Base-by-base conservation (phyloP, 2,888 invertebrate genomes). In the Drosophila nr. medialis region DNA sequence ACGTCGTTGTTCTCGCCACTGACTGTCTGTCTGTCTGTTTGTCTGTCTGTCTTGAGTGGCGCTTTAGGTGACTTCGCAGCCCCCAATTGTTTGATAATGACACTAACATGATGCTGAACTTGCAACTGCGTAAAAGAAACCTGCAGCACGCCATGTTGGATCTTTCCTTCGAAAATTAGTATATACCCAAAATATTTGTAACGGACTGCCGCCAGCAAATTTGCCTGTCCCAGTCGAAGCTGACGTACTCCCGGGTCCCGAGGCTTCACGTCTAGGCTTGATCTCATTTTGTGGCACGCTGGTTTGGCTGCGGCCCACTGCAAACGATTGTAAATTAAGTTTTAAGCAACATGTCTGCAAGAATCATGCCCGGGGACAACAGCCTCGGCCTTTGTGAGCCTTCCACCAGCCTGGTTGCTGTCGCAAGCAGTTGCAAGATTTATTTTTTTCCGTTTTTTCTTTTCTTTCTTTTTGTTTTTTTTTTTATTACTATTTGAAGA, bases 261-360 rank as follows among this genome's bases (percentile, higher is more conserved):
- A 15, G 45, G 45, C 45, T 8, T 15, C 24, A 24, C 32, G 59
- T 53, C 64, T 38, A 48, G 75, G 67, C 58, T 72, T 79, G 74
- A 85, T 90, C 69, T 80, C 75, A 70, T 84, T 79, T 73, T 64
- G 64, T 56, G 72, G 79, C 73, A 59, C 66, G 64, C 64, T 72
- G 66, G 62, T 69, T 78, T 64, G 71, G 74, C 70, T 45, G 72
- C 34, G 67, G 68, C 72, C 68, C 85, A 63, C 45, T 74, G 79
- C 82, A 76, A 86, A 68, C 89, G 81, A 70, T 86, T 85, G 83
- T 89, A 89, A 90, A 90, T 86, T 86, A 86, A 86, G 90, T 86
- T 86, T 86, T 87, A 90, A 87, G 90, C 89, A 86, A 89, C 90
- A 86, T 86, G 86, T 86, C 86, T 86, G 90, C 89, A 86, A 86